These are phyloP conservation scores for Philopotamus ludificatus DNA, from an alignment of 1,140 invertebrate genomes.

Conservation along the genomic window DNA sequence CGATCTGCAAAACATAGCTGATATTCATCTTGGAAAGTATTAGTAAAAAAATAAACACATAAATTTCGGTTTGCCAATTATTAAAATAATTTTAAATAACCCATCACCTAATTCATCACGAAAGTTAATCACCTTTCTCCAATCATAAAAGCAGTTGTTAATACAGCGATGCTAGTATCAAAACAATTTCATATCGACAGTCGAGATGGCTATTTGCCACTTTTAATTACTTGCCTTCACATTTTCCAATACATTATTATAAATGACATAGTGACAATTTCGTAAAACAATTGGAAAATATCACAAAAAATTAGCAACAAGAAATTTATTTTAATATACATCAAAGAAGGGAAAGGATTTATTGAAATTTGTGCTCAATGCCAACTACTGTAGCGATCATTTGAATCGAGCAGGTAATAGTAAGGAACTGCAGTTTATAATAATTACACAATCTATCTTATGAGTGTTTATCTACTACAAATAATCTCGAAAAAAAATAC, in stretches of 20 bases:
- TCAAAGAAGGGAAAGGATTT: neutral
- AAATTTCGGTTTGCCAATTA: too few relatives aligned
- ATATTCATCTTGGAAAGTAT: too few relatives aligned
- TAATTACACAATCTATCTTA: neutral
- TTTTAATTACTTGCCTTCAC: too few relatives aligned
- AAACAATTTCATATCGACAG: too few relatives aligned
- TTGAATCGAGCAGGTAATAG: neutral
- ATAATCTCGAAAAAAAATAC: too few relatives aligned
- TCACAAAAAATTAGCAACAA: neutral
- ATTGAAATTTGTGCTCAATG: neutral
- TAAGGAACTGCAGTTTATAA: neutral
- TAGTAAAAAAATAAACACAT: too few relatives aligned
- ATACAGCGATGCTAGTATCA: neutral
- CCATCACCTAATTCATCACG: too few relatives aligned
- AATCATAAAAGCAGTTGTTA: neutral
- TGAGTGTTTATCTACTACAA: too few relatives aligned
- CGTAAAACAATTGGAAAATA: neutral
- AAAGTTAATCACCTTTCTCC: too few relatives aligned
- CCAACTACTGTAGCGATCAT: neutral
- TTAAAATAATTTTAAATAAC: too few relatives aligned
- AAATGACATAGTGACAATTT: neutral
- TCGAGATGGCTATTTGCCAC: too few relatives aligned
- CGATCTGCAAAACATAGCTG: too few relatives aligned
- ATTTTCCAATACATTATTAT: neutral
- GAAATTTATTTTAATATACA: neutral